Evolutionary conservation across 1,140 invertebrate species (phyloP).

Genomic region (Cydia amplana): DNA sequence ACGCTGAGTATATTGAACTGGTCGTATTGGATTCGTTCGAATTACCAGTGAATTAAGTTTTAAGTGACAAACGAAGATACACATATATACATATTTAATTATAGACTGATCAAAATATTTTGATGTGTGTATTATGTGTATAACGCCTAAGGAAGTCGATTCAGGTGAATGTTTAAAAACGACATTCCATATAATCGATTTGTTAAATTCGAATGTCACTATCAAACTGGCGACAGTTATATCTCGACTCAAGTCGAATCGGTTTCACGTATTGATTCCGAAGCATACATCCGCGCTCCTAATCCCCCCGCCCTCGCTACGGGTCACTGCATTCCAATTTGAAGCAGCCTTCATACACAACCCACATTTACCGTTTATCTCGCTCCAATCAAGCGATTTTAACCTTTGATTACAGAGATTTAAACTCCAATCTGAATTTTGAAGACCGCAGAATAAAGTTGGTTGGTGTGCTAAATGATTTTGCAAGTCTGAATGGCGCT

Average conservation of each 20-base stretch:
- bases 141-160: too few species aligned
- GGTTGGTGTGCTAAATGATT: conserved; percentile 24
- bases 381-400: not conserved
- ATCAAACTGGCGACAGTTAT: not conserved
- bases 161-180: too few species aligned
- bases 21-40: not conserved
- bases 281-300: conserved; percentile 28
- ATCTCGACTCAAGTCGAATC: not conserved
- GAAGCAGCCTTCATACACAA: conserved; percentile 47
- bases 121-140: too few species aligned
- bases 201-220: not conserved
- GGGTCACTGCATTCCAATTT: conserved; percentile 56
- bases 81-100: too few species aligned
- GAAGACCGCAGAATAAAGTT: not conserved
- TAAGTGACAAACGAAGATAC: too few species aligned
- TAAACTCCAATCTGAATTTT: not conserved
- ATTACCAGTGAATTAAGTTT: not conserved
- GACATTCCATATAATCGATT: too few species aligned
- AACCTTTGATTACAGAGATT: not conserved
- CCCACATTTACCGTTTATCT: conserved; percentile 24
- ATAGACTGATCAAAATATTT: too few species aligned
- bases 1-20: not conserved
- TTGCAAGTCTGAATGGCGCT: conserved; percentile 27
- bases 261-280: conserved; percentile 9
- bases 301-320: conserved; percentile 24